These are phyloP conservation scores for Moxostoma hubbsi DNA, from an alignment of 2,797 vertebrate genomes.

Conservation along the genomic window DNA sequence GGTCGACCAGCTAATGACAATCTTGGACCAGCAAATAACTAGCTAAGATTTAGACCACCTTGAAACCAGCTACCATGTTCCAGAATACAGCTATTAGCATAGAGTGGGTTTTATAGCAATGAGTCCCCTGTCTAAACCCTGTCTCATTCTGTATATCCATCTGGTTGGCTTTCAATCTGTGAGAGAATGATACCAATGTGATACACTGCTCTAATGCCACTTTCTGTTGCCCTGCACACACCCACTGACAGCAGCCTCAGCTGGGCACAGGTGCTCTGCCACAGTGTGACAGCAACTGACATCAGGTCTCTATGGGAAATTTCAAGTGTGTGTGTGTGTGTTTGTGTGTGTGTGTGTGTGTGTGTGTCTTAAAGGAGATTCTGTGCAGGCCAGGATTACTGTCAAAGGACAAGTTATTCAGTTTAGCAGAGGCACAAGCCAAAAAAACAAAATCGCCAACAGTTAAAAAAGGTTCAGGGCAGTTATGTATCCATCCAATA, in stretches of 20 bases:
- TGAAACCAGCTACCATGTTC: too few species aligned
- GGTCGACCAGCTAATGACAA: too few species aligned
- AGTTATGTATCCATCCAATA: too few species aligned
- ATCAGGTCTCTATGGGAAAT: constrained; percentile 28
- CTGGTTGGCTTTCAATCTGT: not conserved
- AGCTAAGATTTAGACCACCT: too few species aligned
- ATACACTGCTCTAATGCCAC: not conserved
- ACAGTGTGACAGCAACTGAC: constrained; percentile 44
- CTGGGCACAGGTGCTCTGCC: constrained; percentile 30
- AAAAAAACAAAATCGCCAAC: constrained; percentile 38
- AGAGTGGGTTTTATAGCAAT: not conserved
- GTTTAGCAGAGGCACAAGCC: constrained; percentile 44
- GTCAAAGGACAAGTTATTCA: constrained; percentile 50
- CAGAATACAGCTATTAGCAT: not conserved
- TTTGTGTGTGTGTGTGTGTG: not conserved
- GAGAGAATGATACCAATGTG: not conserved
- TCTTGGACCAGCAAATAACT: too few species aligned
- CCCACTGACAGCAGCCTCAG: constrained; percentile 39
- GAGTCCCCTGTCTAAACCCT: not conserved
- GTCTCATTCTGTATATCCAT: constrained; percentile 25
- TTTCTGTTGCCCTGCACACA: constrained; percentile 14
- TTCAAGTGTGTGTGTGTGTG: constrained; percentile 14
- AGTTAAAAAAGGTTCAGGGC: constrained; percentile 3
- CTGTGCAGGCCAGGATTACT: constrained; percentile 34
- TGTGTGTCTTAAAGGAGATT: constrained; percentile 24